These are phyloP conservation scores for Drosophila kohkoa DNA, from an alignment of 1,140 invertebrate species.

Conservation along the genomic window DNA sequence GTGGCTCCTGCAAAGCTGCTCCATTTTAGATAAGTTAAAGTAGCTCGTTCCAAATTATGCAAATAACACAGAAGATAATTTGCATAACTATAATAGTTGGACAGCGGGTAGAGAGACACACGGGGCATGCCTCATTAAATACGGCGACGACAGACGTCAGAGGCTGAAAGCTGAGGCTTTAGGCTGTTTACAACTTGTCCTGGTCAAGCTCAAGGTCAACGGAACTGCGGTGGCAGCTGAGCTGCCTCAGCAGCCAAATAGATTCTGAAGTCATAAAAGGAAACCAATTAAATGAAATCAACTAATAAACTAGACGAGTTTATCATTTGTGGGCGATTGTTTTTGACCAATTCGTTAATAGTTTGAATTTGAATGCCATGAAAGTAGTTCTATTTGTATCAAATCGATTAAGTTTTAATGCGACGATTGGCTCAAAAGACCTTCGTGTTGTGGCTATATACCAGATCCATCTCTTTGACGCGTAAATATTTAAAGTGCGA, in stretches of 20 bases:
- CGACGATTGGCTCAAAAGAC: slow-evolving; percentile 4
- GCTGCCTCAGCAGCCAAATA: background rate
- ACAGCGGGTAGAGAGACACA: background rate
- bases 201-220: slow-evolving; percentile 45
- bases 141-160: slow-evolving; percentile 23
- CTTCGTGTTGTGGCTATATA: slow-evolving; percentile 7
- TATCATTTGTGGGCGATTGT: slow-evolving; percentile 21
- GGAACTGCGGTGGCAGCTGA: background rate
- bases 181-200: slow-evolving; percentile 29
- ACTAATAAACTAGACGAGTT: slow-evolving; percentile 36
- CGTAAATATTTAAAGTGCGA: slow-evolving; percentile 27
- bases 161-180: background rate
- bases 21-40: slow-evolving; percentile 47
- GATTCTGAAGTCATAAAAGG: slow-evolving; percentile 47
- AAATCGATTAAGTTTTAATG: slow-evolving; percentile 39
- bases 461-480: slow-evolving; percentile 16
- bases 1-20: slow-evolving; percentile 39
- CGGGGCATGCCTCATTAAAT: slow-evolving; percentile 24
- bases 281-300: slow-evolving; percentile 39
- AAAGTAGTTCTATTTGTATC: slow-evolving; percentile 45
- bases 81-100: background rate
- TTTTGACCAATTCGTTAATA: background rate
- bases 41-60: slow-evolving; percentile 34
- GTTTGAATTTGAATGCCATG: slow-evolving; percentile 20
- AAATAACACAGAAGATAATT: slow-evolving; percentile 12